These are phyloP conservation scores for Elymnias hypermnestra DNA, from an alignment of 1,140 invertebrate genomes.

Conservation along the genomic window DNA sequence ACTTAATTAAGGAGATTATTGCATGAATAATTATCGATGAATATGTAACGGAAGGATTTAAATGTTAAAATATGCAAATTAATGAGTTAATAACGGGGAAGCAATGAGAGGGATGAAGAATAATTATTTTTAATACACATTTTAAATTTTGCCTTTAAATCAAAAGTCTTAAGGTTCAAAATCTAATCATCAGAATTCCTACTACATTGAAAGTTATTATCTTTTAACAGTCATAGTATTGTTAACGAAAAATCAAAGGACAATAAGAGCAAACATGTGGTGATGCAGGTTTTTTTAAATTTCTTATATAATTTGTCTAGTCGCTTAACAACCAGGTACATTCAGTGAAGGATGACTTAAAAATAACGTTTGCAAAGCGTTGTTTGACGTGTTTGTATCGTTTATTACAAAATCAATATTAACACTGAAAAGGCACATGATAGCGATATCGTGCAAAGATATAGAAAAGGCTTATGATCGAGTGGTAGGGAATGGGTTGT, in stretches of 20 bases:
- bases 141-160: constrained; percentile 2
- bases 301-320: too few relatives aligned
- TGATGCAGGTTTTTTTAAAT: too few relatives aligned
- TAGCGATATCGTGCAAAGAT: too few relatives aligned
- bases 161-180: not conserved
- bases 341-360: too few relatives aligned
- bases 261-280: too few relatives aligned
- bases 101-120: constrained; percentile 5
- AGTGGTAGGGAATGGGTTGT: too few relatives aligned
- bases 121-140: not conserved
- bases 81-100: constrained; percentile 13
- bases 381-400: not conserved
- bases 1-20: constrained; percentile 8
- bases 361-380: not conserved
- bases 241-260: too few relatives aligned
- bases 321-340: too few relatives aligned
- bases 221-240: too few relatives aligned
- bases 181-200: not conserved
- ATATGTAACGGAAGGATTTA: constrained; percentile 13
- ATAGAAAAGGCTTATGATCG: too few relatives aligned
- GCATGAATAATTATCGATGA: constrained; percentile 14
- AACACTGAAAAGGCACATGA: not conserved
- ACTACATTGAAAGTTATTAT: too few relatives aligned
- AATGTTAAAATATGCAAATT: constrained; percentile 18
- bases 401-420: constrained; percentile 1